These are phyloP conservation scores for Lophotriccus pileatus DNA, from an alignment of 2,797 vertebrate species.

Conservation along the genomic window DNA sequence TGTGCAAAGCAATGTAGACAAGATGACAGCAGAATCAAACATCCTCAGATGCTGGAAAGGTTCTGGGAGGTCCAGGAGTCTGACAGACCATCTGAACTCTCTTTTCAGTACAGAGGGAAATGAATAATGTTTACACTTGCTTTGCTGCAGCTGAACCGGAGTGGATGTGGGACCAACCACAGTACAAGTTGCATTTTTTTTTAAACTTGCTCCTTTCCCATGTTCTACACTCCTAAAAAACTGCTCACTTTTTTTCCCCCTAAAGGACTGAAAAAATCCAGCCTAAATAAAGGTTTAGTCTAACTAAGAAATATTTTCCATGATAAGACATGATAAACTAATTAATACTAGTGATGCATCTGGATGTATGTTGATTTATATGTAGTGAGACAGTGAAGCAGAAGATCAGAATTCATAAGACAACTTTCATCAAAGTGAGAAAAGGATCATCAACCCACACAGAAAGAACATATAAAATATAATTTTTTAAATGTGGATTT, in stretches of 20 bases:
- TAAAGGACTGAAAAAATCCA: neutral
- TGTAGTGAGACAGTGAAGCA: neutral
- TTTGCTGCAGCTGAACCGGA: neutral
- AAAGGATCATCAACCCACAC: neutral
- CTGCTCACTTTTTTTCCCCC: rapidly evolving
- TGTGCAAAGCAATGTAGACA: neutral
- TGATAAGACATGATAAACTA: neutral
- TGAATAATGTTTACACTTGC: neutral
- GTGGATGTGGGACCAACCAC: neutral
- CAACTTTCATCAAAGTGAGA: neutral
- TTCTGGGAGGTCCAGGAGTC: neutral
- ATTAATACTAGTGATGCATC: neutral
- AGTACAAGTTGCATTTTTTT: neutral
- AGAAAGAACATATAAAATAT: neutral
- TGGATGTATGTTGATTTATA: neutral
- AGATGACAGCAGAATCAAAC: neutral
- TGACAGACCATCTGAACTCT: neutral
- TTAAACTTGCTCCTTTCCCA: neutral
- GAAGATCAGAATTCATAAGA: neutral
- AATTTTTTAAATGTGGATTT: neutral
- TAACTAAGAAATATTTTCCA: neutral
- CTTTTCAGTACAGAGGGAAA: neutral
- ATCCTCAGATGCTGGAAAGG: neutral
- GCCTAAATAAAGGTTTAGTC: neutral
- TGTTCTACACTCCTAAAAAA: neutral